Evolutionary conservation across 2,797 vertebrate species (phyloP).

Genomic region (Eremophila alpestris): DNA sequence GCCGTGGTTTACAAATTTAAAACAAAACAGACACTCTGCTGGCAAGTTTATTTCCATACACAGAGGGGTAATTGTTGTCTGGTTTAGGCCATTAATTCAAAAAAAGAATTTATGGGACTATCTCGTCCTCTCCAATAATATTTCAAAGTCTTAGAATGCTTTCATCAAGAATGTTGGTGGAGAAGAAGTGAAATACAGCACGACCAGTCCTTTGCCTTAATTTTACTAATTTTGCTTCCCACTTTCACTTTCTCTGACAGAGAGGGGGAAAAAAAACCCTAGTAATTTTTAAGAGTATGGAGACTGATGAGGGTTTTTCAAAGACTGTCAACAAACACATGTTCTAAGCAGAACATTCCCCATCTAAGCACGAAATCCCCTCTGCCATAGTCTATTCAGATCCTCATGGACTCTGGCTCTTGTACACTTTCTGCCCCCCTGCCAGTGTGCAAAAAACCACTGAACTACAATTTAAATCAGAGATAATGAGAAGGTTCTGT

Average conservation of each 20-base stretch:
- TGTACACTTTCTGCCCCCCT: rapidly evolving
- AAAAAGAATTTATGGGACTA: not conserved
- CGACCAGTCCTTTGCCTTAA: not conserved
- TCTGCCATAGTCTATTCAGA: not conserved
- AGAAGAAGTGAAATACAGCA: not conserved
- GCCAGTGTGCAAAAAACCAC: not conserved
- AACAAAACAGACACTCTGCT: not conserved
- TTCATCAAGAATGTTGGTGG: not conserved
- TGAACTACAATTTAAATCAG: not conserved
- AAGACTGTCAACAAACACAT: not conserved
- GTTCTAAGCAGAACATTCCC: not conserved
- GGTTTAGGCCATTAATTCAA: not conserved
- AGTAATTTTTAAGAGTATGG: not conserved
- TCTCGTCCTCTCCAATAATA: not conserved
- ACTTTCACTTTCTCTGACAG: not conserved
- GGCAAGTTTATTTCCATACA: not conserved
- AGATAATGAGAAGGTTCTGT: not conserved
- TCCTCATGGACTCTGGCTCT: not conserved
- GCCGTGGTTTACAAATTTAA: not conserved
- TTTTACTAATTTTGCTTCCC: not conserved
- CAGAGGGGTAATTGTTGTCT: not conserved
- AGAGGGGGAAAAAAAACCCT: not conserved
- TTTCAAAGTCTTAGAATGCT: not conserved
- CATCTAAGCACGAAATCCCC: not conserved
- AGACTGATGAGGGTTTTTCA: not conserved